Evolutionary conservation across 2,113 vertebrate species (phyloP), one percentile per base, ranked within the genome.

Genomic region (Genyomyrus donnyi): DNA sequence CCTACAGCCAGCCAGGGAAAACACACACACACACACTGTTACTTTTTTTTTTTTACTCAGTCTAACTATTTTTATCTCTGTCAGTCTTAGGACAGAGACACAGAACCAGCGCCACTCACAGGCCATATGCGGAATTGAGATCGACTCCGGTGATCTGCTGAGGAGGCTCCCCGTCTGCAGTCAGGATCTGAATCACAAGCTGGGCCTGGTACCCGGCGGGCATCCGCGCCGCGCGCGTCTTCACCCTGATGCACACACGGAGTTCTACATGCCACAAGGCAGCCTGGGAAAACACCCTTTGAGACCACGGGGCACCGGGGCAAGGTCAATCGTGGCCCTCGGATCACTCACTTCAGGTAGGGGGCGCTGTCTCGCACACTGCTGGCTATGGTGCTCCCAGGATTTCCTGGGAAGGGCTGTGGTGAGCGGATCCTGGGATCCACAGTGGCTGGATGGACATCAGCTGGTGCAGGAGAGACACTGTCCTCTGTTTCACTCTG

Each of bases 141-240:
- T 97, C 96, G 93, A 99, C 95, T 91, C 98, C 98, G 92, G 98
- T 98, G 89, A 99, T 98, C 94, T 98, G 98, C 27, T 98, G 98
- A 19, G 98, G 97, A 90, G 97, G 97, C 53, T 99, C 98, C 90
- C 98, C 98, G 88, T 99, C 98, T 24, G 97, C 96, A 97, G 97
- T 98, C 70, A 97, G 96, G 93, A 99, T 89, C 93, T 99, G 98
- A 92, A 99, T 96, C 88, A 99, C 98, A 50, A 99, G 95, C 90
- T 98, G 97, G 45, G 97, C 97, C 93, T 99, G 98, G 95, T 99
- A 99, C 2, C 98, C 98, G 24, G 98, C 97, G 77, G 98, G 97
- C 94, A 98, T 98, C 90, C 97, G 94, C n/a, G 97, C 95, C 50
- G 95, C 95, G 27, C 97, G 95, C 56, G 96, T 96, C 94, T 98